phyloP scores from a whole-genome alignment of 2,797 vertebrate species.

The Pipistrellus kuhlii region DNA sequence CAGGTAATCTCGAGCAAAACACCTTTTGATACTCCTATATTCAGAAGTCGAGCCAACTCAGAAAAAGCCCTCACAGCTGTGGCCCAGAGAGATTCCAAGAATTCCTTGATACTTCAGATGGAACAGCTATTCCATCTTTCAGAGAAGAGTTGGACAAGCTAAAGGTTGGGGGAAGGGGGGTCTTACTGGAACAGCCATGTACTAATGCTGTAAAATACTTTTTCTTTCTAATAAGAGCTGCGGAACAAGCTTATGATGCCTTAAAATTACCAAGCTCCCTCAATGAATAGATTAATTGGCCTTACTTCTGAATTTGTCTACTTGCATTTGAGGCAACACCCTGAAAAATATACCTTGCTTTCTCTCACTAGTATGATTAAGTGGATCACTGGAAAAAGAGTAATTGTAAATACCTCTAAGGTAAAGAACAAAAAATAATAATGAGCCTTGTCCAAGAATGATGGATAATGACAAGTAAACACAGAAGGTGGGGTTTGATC shows the following conservation, averaged over 20 bases:
- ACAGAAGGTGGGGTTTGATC: slow-evolving; percentile 85
- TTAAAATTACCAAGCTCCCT: slow-evolving; percentile 53
- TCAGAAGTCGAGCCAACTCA: not conserved
- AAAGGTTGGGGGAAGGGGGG: not conserved
- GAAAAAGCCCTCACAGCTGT: slow-evolving; percentile 36
- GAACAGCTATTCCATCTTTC: not conserved
- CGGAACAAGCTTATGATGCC: not conserved
- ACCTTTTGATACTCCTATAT: slow-evolving; percentile 1
- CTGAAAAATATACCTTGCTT: slow-evolving; percentile 47
- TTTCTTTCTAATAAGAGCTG: slow-evolving; percentile 44
- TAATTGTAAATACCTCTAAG: slow-evolving; percentile 71
- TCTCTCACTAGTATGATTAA: slow-evolving; percentile 62
- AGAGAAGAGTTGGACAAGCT: slow-evolving; percentile 1
- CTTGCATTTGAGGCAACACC: slow-evolving; percentile 50
- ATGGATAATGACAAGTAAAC: slow-evolving; percentile 85
- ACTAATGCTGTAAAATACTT: not conserved
- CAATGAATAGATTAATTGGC: slow-evolving; percentile 45
- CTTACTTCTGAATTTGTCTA: slow-evolving; percentile 57
- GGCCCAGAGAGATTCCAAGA: slow-evolving; percentile 31
- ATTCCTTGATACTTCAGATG: slow-evolving; percentile 20
- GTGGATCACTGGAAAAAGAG: slow-evolving; percentile 30
- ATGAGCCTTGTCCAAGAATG: slow-evolving; percentile 81
- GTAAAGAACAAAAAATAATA: slow-evolving; percentile 73
- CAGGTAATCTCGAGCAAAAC: slow-evolving; percentile 29
- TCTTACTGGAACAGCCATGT: not conserved